Base-by-base conservation (phyloP, 2,797 vertebrate species). In the Hozukius guyotensis region DNA sequence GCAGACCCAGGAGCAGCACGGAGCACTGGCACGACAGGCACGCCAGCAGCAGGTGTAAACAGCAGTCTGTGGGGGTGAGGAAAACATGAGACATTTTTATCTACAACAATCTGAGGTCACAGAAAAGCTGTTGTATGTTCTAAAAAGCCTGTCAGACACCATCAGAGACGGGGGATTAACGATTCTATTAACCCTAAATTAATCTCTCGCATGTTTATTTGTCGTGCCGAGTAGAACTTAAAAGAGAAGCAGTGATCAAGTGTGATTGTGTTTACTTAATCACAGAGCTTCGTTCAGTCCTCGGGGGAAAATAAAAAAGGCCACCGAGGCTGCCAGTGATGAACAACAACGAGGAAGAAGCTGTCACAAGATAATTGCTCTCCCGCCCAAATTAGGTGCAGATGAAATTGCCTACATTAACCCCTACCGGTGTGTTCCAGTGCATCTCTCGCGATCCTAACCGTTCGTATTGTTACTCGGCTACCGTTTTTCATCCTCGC, bases 231-330 rank as follows among this genome's bases (percentile, higher is more conserved):
- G 22, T n/a, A 18, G 55, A 46, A 89, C 71, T 88, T 93, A 57
- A 94, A 89, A 94, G 88, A 74, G 69, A 77, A 77, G 75, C 52
- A 8, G 63, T 90, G 93, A 94, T 95, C 90, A 89, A 91, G 88
- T 88, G 87, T 83, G 91, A 92, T 91, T 90, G 88, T 92, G 89
- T 94, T 93, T 92, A 81, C 87, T 92, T 95, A 94, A 94, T 95
- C 93, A 93, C 87, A 83, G 75, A 82, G 86, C 73, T 82, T 81
- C 57, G 55, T 82, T 93, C 89, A 72, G 77, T 84, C 80, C 93
- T 89, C 85, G 1, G 34, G 93, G 93, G 92, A 92, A 79, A 88
- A 84, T 75, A 12, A 69, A 80, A 68, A 80, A 88, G 88, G 84
- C 87, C 85, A 78, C 71, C 8, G 61, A 83, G 90, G 89, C 87